Base-by-base conservation (phyloP, 2,797 vertebrate genomes). In the Myoxocephalus aenaeus region DNA sequence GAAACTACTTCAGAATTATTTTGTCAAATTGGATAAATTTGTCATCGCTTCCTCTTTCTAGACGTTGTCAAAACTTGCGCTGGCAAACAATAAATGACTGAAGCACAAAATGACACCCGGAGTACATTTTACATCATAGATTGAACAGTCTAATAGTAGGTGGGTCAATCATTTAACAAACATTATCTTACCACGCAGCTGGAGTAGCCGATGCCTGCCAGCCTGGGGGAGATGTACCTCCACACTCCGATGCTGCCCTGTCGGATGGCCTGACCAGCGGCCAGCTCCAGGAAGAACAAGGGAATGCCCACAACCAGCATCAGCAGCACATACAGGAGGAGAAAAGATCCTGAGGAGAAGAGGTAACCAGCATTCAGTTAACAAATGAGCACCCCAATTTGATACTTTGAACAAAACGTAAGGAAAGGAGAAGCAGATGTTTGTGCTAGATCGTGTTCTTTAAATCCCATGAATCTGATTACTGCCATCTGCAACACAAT, bases 171-270 rank as follows among this genome's bases (percentile, higher is more conserved):
- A 58, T 66, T n/a, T 8, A 75, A 25, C 9, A n/a, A 20, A 3
- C 50, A 9, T 48, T 62, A 20, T 71, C 87, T 93, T 83, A 97
- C 96, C 94, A 95, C 87, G 65, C 96, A 96, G 94, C 96, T 97
- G 87, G 96, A 95, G 84, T 96, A 97, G 46, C 97, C 97, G 7
- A 97, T 94, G 57, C 96, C 96, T 1, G 90, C 92, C 0, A 97
- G 92, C 74, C 90, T 95, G 8, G 96, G 96, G 44, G 94, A 96
- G 77, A 97, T 95, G 91, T 84, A 88, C 81, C 92, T 96, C 97
- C 97, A 97, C 46, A 97, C 96, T 0, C 96, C 96, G 1, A 97
- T 97, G 93, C 96, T 96, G 75, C 96, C 96, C 89, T 96, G 96
- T 1, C 95, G 90, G 79, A 97, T 95, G 68, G 93, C 95, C 87